Conservation (phyloP, 2,113 vertebrate species). For the Oxyruncus cristatus region DNA sequence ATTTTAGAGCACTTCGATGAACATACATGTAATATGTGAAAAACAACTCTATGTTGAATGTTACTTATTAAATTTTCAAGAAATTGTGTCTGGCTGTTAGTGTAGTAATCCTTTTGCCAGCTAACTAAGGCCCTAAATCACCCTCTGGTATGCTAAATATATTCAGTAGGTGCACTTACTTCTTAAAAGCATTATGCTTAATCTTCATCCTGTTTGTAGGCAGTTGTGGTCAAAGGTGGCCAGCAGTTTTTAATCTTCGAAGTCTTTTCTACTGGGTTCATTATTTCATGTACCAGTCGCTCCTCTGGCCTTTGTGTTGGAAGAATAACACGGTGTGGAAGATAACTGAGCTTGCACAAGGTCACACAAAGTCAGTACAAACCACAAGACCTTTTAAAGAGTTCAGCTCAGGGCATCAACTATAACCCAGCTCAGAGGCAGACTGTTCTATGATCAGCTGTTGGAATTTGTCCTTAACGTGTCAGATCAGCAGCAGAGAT, state of each 20-base stretch:
- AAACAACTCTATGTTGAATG: not conserved
- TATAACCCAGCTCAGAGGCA: not conserved
- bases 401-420: not conserved
- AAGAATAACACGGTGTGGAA: not conserved
- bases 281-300: not conserved
- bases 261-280: not conserved
- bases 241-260: not conserved
- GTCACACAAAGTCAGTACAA: constrained; percentile 49
- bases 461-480: not conserved
- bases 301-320: not conserved
- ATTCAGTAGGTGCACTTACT: not conserved
- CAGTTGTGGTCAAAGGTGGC: not conserved
- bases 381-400: not conserved
- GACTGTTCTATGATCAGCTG: not conserved
- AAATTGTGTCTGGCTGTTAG: not conserved
- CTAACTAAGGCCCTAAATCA: not conserved
- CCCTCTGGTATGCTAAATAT: not conserved
- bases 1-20: not conserved
- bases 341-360: constrained; percentile 8
- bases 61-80: not conserved
- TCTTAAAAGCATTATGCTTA: not conserved
- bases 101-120: not conserved
- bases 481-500: not conserved
- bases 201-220: not conserved
- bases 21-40: rapidly evolving